A percentile compares a stretch with the other conserved stretches of the same genome.
Evolutionary conservation across 2,797 vertebrate genomes (phyloP).

Genomic region (Rhinoraja longicauda): DNA sequence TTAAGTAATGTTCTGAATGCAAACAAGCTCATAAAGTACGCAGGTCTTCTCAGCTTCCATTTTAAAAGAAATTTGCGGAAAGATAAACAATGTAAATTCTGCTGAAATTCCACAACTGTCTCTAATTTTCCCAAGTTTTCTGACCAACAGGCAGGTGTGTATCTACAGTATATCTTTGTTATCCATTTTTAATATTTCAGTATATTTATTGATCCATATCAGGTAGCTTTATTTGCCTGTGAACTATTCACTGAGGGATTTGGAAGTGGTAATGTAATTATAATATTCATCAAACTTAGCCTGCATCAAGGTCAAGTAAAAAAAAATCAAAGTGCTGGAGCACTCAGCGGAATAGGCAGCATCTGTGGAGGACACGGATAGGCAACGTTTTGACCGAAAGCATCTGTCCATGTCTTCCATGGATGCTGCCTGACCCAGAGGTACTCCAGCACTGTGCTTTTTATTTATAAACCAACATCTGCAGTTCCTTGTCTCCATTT

Average conservation of each 20-base stretch:
- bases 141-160: background rate
- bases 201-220: background rate
- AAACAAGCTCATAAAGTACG: slow-evolving; percentile 42
- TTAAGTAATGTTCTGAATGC: slow-evolving; percentile 48
- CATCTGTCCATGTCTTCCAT: too few species aligned
- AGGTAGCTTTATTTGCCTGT: background rate
- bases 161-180: background rate
- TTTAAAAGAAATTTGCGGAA: background rate
- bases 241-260: too few species aligned
- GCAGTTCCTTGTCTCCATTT: too few species aligned
- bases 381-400: too few species aligned
- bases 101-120: background rate
- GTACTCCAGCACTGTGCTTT: too few species aligned
- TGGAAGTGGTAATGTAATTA: background rate
- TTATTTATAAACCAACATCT: too few species aligned
- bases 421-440: too few species aligned
- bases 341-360: too few species aligned
- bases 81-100: background rate
- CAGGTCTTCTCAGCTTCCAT: background rate
- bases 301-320: background rate
- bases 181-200: background rate
- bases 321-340: too few species aligned
- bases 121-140: background rate
- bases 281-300: background rate
- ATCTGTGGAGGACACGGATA: too few species aligned